Evolutionary conservation across 2,888 invertebrate genomes (phyloP).

Genomic region (Charanyca ferruginea): DNA sequence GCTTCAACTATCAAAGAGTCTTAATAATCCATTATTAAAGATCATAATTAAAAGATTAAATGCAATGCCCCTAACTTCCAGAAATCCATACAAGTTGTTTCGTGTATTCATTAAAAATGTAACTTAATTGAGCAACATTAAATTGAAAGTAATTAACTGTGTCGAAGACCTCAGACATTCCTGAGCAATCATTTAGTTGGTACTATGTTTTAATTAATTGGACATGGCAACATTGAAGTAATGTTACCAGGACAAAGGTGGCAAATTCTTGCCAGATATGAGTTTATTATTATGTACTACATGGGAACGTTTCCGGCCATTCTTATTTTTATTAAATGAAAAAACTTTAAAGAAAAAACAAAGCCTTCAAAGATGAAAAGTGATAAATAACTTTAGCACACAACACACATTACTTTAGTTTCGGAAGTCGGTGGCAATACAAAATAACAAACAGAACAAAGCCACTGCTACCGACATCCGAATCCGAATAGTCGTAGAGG

Average conservation of each 20-base stretch:
- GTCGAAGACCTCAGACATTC: constrained; percentile 35
- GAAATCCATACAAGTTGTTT: constrained; percentile 2
- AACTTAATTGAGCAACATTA: constrained; percentile 33
- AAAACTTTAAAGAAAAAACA: too few species aligned
- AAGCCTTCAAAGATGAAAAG: too few species aligned
- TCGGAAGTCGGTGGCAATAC: too few species aligned
- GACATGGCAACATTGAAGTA: constrained; percentile 37
- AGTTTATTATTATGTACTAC: constrained; percentile 20
- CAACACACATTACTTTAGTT: too few species aligned
- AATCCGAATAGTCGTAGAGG: too few species aligned
- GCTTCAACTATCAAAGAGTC: background rate
- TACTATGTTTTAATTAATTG: constrained; percentile 41
- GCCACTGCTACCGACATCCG: too few species aligned
- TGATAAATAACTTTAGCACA: too few species aligned
- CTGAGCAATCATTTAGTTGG: constrained; percentile 27
- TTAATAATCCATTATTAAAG: constrained; percentile 19
- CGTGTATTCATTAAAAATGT: constrained; percentile 26
- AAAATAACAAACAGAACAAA: too few species aligned
- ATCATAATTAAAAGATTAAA: constrained; percentile 45
- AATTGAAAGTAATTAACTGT: constrained; percentile 28
- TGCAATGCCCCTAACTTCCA: constrained; percentile 9
- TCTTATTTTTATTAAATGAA: background rate
- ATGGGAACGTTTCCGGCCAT: background rate
- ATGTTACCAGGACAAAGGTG: constrained; percentile 49
- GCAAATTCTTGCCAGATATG: constrained; percentile 21